Conservation (phyloP, 2,888 invertebrate genomes). For the Apodemia hepburni region DNA sequence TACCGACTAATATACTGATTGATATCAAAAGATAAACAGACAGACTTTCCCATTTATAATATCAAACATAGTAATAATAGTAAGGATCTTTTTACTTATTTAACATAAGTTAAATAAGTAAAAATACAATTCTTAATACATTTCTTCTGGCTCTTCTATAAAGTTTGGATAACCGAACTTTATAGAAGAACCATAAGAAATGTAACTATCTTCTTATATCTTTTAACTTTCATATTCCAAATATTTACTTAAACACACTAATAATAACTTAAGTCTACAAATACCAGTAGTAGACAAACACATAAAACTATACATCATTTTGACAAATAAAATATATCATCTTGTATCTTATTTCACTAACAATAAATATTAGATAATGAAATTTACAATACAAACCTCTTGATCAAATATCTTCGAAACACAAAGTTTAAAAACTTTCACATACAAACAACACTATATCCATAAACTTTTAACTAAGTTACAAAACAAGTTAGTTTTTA, state of each 20-base stretch:
- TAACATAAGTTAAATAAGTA: too few species aligned
- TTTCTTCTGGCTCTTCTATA: too few species aligned
- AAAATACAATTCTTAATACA: too few species aligned
- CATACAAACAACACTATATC: slow-evolving; percentile 2
- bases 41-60: too few species aligned
- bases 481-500: slow-evolving; percentile 2
- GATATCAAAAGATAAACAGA: too few species aligned
- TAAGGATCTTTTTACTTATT: too few species aligned
- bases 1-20: too few species aligned
- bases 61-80: too few species aligned
- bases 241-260: neutral
- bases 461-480: neutral
- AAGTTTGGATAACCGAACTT: too few species aligned
- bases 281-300: neutral
- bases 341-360: neutral
- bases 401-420: neutral
- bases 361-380: slow-evolving; percentile 13
- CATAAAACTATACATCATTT: slow-evolving; percentile 6
- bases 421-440: slow-evolving; percentile 3
- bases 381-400: neutral
- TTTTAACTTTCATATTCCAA: too few species aligned
- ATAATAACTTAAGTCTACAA: neutral
- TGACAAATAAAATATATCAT: slow-evolving; percentile 13
- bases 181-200: too few species aligned
- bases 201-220: too few species aligned